Evolutionary conservation across 35 echinoderm and acorn worm genomes (phyloP).

Genomic region (Strongylocentrotus purpuratus): DNA sequence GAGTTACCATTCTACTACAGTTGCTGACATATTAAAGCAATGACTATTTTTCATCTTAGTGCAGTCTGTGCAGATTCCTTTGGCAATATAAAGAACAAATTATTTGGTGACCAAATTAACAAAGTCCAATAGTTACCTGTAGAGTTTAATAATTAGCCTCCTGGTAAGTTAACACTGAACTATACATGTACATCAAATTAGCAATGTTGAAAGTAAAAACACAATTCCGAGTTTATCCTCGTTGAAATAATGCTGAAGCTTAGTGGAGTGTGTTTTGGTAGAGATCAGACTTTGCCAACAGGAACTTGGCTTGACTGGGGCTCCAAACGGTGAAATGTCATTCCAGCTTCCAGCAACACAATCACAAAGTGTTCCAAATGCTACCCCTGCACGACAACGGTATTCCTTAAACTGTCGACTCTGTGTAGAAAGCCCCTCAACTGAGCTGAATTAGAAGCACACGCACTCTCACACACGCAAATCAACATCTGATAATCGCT

Average conservation of each 20-base stretch:
- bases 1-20: too few relatives aligned
- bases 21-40: too few relatives aligned
- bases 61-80: not conserved
- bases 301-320: not conserved
- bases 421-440: not conserved
- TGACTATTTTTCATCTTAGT: not conserved
- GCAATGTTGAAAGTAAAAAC: not conserved
- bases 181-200: not conserved
- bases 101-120: not conserved
- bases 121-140: not conserved
- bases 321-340: not conserved
- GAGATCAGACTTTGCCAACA: not conserved
- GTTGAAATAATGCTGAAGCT: not conserved
- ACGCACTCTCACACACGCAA: not conserved
- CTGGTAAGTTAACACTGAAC: not conserved
- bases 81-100: not conserved
- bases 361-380: not conserved
- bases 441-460: not conserved
- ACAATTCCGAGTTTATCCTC: not conserved
- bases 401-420: not conserved
- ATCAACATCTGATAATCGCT: not conserved
- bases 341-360: not conserved
- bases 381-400: not conserved
- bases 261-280: not conserved
- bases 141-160: not conserved